Percentiles rank a stretch among this genome's conserved stretches.
Conservation (phyloP, 2,888 invertebrate genomes). For the Euproctis similis region DNA sequence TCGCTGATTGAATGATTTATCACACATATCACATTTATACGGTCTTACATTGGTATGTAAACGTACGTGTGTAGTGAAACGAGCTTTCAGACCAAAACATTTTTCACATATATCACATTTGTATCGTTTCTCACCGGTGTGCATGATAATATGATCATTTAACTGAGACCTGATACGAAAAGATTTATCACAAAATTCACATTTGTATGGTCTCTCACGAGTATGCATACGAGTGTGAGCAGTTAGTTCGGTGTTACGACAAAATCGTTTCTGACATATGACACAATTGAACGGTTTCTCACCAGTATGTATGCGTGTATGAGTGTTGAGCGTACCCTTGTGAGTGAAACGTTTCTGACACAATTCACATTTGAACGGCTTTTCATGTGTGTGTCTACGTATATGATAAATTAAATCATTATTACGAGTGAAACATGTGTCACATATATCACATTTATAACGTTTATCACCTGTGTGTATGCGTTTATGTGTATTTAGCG, state of each 20-base stretch:
- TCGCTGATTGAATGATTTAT: not conserved
- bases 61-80: not conserved
- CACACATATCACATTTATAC: not conserved
- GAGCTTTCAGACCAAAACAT: not conserved
- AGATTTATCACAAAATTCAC: not conserved
- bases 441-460: too few species aligned
- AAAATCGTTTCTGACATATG: not conserved
- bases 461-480: too few species aligned
- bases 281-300: too few species aligned
- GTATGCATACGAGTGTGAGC: not conserved
- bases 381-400: not conserved
- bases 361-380: too few species aligned
- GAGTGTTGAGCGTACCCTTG: constrained; percentile 1
- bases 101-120: not conserved
- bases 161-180: not conserved
- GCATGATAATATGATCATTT: not conserved
- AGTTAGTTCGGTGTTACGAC: not conserved
- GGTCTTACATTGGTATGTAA: not conserved
- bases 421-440: not conserved
- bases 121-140: not conserved
- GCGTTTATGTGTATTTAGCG: not conserved
- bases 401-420: not conserved
- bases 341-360: not conserved
- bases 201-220: constrained; percentile 1
- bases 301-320: too few species aligned